A percentile compares a stretch with the other conserved stretches of the same genome.
Conservation (phyloP, 1,140 invertebrate species). For the Sinella curviseta region DNA sequence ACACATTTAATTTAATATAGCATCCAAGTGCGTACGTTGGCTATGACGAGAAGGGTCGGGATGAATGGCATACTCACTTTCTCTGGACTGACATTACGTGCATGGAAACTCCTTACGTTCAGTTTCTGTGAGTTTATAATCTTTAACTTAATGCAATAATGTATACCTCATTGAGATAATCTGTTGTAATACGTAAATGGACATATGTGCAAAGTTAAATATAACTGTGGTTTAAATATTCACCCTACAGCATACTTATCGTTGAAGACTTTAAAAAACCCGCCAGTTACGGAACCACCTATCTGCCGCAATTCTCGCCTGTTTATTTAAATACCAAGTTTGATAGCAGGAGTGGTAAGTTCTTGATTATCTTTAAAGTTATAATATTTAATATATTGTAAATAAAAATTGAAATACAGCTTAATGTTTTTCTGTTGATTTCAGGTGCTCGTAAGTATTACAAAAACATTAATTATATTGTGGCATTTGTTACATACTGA, state of each 20-base stretch:
- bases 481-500: not conserved
- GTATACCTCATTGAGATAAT: too few species aligned
- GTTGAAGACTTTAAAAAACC: too few species aligned
- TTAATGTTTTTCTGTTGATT: too few species aligned
- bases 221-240: too few species aligned
- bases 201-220: too few species aligned
- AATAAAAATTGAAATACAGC: too few species aligned
- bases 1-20: not conserved
- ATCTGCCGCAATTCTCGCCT: not conserved
- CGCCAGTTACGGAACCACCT: too few species aligned
- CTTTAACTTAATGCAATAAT: too few species aligned
- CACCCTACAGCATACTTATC: too few species aligned
- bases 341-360: not conserved
- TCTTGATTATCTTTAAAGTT: too few species aligned
- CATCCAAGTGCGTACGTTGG: not conserved
- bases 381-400: too few species aligned
- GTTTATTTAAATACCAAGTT: not conserved
- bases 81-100: not conserved
- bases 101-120: not conserved
- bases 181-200: too few species aligned
- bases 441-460: not conserved
- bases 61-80: not conserved
- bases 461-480: not conserved
- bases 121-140: constrained; percentile 2
- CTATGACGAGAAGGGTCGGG: not conserved